These are phyloP conservation scores for Aphrocallistes beatrix DNA, from an alignment of 37 sponge, comb jelly and placozoan species.

Conservation along the genomic window DNA sequence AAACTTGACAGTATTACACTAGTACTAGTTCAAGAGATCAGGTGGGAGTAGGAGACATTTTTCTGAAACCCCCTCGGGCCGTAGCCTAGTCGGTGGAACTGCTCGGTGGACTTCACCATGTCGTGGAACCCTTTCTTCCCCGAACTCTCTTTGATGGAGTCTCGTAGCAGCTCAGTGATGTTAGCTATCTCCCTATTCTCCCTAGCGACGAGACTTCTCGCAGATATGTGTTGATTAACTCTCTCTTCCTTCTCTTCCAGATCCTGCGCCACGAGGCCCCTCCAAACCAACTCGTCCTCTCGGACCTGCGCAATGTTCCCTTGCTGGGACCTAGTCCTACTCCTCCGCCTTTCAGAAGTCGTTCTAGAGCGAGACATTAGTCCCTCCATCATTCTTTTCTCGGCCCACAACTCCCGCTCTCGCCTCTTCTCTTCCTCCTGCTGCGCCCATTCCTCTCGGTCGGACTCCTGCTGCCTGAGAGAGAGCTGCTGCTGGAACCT, in stretches of 20 bases:
- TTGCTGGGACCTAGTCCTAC: not conserved
- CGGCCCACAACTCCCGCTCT: not conserved
- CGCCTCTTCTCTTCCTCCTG: not conserved
- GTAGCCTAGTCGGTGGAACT: not conserved
- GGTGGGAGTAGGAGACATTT: not conserved
- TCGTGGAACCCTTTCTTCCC: conserved; percentile 15
- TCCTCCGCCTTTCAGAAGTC: not conserved
- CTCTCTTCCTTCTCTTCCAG: not conserved
- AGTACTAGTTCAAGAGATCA: not conserved
- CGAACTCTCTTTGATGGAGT: not conserved
- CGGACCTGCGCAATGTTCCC: not conserved
- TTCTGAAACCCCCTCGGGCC: not conserved
- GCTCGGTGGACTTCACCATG: not conserved
- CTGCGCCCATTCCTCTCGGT: not conserved
- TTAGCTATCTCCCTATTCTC: not conserved
- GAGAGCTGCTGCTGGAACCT: not conserved
- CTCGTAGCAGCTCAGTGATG: not conserved
- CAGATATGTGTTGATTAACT: not conserved
- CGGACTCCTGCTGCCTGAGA: not conserved
- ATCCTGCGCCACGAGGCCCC: not conserved
- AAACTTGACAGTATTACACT: no score
- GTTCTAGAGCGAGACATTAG: not conserved
- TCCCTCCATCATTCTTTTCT: not conserved
- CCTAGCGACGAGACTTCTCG: not conserved
- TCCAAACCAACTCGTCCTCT: not conserved